Percentiles rank a stretch among this genome's conserved stretches.
Conservation (phyloP, 2,888 invertebrate genomes). For the Clusia tigrina region DNA sequence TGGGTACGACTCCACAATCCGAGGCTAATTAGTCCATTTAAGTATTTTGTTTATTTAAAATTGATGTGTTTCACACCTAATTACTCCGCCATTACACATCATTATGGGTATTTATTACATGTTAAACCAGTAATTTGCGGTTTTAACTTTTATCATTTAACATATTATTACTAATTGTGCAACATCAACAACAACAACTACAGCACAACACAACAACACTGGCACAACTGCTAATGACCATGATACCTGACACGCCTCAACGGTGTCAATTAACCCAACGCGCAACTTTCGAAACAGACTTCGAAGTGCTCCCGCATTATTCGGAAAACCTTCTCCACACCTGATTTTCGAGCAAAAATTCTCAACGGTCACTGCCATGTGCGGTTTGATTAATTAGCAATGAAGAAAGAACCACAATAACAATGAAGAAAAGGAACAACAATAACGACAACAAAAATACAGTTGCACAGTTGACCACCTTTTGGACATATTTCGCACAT, state of each 20-base stretch:
- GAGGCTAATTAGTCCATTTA: too few species aligned
- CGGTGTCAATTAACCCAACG: constrained; percentile 6
- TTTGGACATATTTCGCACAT: not conserved
- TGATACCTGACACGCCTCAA: constrained; percentile 1
- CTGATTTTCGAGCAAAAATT: not conserved
- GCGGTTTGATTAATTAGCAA: not conserved
- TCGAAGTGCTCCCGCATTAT: too few species aligned
- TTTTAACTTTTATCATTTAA: not conserved
- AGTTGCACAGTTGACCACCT: not conserved
- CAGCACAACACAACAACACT: too few species aligned
- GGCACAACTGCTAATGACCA: not conserved
- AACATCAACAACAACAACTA: too few species aligned
- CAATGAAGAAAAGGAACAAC: not conserved
- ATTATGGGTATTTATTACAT: not conserved
- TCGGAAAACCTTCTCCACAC: not conserved
- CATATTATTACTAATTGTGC: not conserved
- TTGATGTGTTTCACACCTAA: too few species aligned
- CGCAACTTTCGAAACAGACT: not conserved
- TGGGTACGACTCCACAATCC: too few species aligned
- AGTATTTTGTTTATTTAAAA: too few species aligned
- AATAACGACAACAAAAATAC: not conserved
- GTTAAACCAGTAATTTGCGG: constrained; percentile 1
- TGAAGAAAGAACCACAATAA: not conserved
- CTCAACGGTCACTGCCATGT: not conserved
- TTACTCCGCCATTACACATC: too few species aligned